A percentile compares a stretch with the other conserved stretches of the same genome.
Conservation (phyloP, 1,140 invertebrate genomes). For the Drosophila sechellia region DNA sequence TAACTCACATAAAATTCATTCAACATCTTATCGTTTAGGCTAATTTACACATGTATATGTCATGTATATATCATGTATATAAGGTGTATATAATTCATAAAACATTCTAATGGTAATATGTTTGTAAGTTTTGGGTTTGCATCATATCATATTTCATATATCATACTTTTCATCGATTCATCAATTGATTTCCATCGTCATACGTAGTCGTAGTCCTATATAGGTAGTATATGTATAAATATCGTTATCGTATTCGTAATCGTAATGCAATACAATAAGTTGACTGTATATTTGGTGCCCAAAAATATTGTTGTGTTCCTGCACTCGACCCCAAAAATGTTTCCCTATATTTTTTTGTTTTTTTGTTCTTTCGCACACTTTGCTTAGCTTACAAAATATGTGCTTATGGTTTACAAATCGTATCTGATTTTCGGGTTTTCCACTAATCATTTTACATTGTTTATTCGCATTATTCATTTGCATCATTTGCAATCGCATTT, state of each 20-base stretch:
- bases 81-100: constrained; percentile 80
- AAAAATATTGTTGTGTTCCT: constrained; percentile 77
- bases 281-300: constrained; percentile 76
- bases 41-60: constrained; percentile 47
- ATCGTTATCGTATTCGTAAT: constrained; percentile 30
- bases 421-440: constrained; percentile 20
- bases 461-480: constrained; percentile 11
- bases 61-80: constrained; percentile 58
- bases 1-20: constrained; percentile 79
- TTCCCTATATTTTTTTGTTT: not conserved
- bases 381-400: constrained; percentile 31
- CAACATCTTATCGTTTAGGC: constrained; percentile 66
- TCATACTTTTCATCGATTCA: not conserved
- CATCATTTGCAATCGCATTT: constrained; percentile 1
- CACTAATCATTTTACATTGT: constrained; percentile 10
- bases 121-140: constrained; percentile 39
- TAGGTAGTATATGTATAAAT: constrained; percentile 47
- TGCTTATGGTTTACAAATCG: constrained; percentile 53
- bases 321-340: constrained; percentile 39
- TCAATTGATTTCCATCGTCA: constrained; percentile 40
- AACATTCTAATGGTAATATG: constrained; percentile 75
- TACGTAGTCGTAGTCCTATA: constrained; percentile 23
- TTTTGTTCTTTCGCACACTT: constrained; percentile 7
- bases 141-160: too few species aligned
- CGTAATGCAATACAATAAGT: constrained; percentile 58